Evolutionary conservation across 2,888 invertebrate genomes (phyloP).

Genomic region (Rhaphigaster nebulosa): DNA sequence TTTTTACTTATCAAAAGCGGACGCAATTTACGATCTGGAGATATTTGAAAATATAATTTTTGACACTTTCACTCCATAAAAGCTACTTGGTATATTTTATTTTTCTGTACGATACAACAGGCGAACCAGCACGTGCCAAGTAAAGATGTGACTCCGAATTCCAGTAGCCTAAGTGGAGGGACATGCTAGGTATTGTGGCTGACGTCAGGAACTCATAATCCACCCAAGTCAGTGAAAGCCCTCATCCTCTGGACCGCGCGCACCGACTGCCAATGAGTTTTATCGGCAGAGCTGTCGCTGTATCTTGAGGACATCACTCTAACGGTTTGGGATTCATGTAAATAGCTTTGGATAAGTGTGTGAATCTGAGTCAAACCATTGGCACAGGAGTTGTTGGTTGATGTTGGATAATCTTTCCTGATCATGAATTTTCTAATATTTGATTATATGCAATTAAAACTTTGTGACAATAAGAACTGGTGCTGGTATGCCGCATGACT

Average conservation of each 20-base stretch:
- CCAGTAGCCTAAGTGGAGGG: conserved; percentile 29
- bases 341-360: background rate
- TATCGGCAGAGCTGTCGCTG: background rate
- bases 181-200: background rate
- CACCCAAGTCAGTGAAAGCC: background rate
- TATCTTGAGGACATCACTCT: conserved; percentile 1
- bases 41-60: too few species aligned
- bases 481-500: too few species aligned
- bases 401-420: background rate
- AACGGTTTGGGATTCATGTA: background rate
- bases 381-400: background rate
- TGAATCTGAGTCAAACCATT: background rate
- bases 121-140: background rate
- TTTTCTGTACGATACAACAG: background rate
- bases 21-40: background rate
- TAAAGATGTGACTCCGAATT: conserved; percentile 10
- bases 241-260: background rate
- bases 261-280: background rate
- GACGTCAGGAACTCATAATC: background rate
- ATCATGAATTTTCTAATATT: background rate
- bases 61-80: background rate
- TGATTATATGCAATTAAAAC: background rate
- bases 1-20: background rate
- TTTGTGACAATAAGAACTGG: background rate
- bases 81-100: background rate